phyloP scores from a whole-genome alignment of 2,113 vertebrate genomes.

The Pitta sordida region DNA sequence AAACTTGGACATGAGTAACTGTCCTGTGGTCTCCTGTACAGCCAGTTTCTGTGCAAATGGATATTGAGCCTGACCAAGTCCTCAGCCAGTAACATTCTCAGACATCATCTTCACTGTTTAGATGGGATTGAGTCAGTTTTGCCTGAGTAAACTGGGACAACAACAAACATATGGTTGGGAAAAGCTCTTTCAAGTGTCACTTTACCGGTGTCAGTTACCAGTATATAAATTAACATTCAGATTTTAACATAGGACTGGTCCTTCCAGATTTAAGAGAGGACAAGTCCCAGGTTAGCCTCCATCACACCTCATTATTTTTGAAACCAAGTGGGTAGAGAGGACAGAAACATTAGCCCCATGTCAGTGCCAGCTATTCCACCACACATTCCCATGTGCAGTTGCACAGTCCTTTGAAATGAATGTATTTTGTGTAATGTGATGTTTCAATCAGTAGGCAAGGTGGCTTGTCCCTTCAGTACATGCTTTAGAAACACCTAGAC shows the following conservation, averaged over 20 bases:
- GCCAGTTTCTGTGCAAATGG: not conserved
- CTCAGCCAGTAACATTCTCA: not conserved
- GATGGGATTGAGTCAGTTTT: not conserved
- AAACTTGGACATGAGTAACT: not conserved
- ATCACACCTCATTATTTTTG: not conserved
- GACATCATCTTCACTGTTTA: not conserved
- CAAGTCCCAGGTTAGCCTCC: not conserved
- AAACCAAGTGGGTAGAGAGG: not conserved
- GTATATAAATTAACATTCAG: not conserved
- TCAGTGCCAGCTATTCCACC: not conserved
- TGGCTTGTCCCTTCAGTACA: not conserved
- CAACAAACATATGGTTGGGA: not conserved
- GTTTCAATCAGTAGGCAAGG: not conserved
- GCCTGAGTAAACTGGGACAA: not conserved
- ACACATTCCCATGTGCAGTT: not conserved
- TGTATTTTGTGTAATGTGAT: not conserved
- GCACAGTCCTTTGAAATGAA: not conserved
- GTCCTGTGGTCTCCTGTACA: fast-evolving
- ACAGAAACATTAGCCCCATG: not conserved
- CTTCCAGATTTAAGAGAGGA: not conserved
- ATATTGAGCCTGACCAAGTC: not conserved
- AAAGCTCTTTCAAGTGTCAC: not conserved
- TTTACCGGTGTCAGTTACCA: not conserved
- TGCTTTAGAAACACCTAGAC: not conserved
- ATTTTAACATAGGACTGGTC: not conserved